Conservation (phyloP, 2,113 vertebrate genomes). For the Paradisaea rubra region DNA sequence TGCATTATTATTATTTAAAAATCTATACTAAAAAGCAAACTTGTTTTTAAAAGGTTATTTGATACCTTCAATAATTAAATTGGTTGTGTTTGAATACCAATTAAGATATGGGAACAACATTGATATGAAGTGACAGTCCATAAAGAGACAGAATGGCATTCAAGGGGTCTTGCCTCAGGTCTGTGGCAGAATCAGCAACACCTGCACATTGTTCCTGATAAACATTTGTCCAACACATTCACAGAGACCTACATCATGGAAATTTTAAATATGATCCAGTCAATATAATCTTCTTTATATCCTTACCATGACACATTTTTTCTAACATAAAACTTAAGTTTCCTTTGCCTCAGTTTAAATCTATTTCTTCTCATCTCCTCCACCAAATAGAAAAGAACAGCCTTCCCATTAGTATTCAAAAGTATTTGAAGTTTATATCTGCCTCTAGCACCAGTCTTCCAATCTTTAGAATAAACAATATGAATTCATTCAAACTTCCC, state of each 20-base stretch:
- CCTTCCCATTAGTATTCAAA: not conserved
- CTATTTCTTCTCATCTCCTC: not conserved
- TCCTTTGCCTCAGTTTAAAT: not conserved
- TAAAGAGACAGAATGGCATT: not conserved
- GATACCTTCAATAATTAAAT: not conserved
- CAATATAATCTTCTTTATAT: not conserved
- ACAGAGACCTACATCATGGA: not conserved
- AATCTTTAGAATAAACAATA: not conserved
- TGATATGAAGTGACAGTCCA: not conserved
- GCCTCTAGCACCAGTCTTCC: not conserved
- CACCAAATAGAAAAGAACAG: not conserved
- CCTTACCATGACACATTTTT: not conserved
- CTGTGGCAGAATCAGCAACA: not conserved
- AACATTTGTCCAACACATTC: not conserved
- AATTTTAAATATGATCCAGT: not conserved
- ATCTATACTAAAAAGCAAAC: not conserved
- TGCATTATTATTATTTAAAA: not conserved
- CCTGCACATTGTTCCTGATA: not conserved
- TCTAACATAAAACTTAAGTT: not conserved
- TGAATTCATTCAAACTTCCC: not conserved
- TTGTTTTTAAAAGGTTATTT: not conserved
- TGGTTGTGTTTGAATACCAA: not conserved
- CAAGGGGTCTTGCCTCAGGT: not conserved
- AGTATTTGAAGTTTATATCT: not conserved
- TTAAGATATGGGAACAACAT: not conserved